phyloP scores from a whole-genome alignment of 1,140 invertebrate species.

The Goniozus legneri region DNA sequence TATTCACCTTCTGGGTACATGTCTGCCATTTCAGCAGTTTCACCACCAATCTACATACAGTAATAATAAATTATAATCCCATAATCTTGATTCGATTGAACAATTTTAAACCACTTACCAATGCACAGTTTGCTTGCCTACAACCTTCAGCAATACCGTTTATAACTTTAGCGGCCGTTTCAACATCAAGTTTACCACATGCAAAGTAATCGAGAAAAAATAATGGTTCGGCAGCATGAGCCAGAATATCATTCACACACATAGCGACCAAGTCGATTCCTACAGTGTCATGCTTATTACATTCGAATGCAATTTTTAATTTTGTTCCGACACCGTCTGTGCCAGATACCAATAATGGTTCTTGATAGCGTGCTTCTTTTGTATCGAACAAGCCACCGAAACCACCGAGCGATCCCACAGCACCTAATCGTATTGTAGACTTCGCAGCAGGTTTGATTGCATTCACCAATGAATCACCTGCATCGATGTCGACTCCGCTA shows the following conservation, averaged over 20 bases:
- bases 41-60: slow-evolving; percentile 74
- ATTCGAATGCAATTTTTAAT: slow-evolving; percentile 81
- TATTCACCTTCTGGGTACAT: slow-evolving; percentile 86
- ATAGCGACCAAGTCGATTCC: slow-evolving; percentile 97
- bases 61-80: background rate
- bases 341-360: slow-evolving; percentile 88
- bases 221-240: slow-evolving; percentile 90
- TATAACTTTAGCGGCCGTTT: slow-evolving; percentile 73
- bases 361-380: slow-evolving; percentile 63
- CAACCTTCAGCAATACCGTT: slow-evolving; percentile 87
- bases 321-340: slow-evolving; percentile 98
- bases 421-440: slow-evolving; percentile 68
- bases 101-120: slow-evolving; percentile 66
- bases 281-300: slow-evolving; percentile 76
- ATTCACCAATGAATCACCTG: slow-evolving; percentile 81
- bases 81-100: background rate
- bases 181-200: slow-evolving; percentile 78
- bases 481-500: slow-evolving; percentile 90
- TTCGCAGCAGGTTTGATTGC: slow-evolving; percentile 76
- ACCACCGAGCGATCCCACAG: slow-evolving; percentile 79
- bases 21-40: slow-evolving; percentile 95
- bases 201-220: slow-evolving; percentile 98
- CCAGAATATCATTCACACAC: slow-evolving; percentile 96
- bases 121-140: slow-evolving; percentile 76
- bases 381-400: slow-evolving; percentile 92